Conservation (phyloP, 1,140 invertebrate genomes). For the Penaeus japonicus region DNA sequence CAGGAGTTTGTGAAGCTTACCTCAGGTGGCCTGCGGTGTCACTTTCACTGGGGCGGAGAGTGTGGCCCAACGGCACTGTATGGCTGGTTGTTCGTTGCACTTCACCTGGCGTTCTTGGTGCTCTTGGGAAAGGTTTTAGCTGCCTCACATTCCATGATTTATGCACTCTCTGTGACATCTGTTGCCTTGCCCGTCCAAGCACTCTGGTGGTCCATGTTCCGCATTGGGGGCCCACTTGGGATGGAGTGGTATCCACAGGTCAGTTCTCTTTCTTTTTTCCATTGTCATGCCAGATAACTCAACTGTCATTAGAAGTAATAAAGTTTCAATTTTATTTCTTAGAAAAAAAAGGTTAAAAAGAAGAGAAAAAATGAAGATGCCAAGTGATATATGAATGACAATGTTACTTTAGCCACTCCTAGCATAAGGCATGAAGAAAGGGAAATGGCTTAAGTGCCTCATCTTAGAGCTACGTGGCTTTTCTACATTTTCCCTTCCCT, state of each 20-base stretch:
- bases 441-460: too few species aligned
- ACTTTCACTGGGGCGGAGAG: conserved; percentile 35
- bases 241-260: conserved; percentile 47
- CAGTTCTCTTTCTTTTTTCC: background rate
- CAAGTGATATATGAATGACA: too few species aligned
- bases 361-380: too few species aligned
- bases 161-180: conserved; percentile 36
- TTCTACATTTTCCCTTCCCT: background rate
- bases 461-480: background rate
- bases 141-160: conserved; percentile 24
- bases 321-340: background rate
- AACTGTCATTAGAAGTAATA: too few species aligned
- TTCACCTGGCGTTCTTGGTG: conserved; percentile 25
- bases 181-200: conserved; percentile 43
- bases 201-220: conserved; percentile 51
- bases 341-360: too few species aligned
- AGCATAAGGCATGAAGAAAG: too few species aligned
- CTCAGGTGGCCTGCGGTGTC: conserved; percentile 22
- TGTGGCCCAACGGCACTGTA: conserved; percentile 46
- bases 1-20: conserved; percentile 38
- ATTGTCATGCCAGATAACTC: too few species aligned
- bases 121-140: conserved; percentile 26
- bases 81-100: conserved; percentile 29
- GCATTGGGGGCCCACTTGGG: conserved; percentile 33
- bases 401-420: too few species aligned